These are phyloP conservation scores for Sardina pilchardus DNA, from an alignment of 2,113 vertebrate species.

Conservation along the genomic window DNA sequence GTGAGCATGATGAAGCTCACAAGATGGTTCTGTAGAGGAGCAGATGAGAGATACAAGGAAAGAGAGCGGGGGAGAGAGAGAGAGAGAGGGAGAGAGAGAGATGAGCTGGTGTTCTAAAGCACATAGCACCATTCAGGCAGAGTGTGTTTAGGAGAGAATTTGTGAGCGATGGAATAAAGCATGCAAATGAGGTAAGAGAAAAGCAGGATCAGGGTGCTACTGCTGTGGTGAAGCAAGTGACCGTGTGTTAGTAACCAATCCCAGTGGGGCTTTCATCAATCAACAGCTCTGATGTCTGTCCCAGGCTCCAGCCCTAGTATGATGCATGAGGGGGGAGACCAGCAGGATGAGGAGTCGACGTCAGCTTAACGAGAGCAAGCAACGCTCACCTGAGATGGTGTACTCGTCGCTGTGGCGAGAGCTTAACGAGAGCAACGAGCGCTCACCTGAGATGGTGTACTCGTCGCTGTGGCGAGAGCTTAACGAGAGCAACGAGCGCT, in stretches of 20 bases:
- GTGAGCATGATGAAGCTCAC: not conserved
- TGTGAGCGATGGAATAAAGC: not conserved
- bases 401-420: constrained; percentile 86
- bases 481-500: constrained; percentile 40
- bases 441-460: constrained; percentile 87
- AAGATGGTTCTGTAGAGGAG: not conserved
- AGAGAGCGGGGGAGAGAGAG: not conserved
- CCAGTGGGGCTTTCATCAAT: not conserved
- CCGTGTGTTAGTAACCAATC: not conserved
- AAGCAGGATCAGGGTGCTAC: not conserved
- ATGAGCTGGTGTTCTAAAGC: not conserved
- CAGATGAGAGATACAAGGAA: not conserved
- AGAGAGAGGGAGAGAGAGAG: no score
- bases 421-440: not conserved
- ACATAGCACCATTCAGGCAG: not conserved
- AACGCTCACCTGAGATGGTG: constrained; percentile 83
- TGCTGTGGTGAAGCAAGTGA: not conserved
- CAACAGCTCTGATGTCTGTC: not conserved
- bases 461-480: constrained; percentile 85
- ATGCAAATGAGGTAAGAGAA: not conserved
- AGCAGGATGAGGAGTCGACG: not conserved
- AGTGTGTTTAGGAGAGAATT: not conserved
- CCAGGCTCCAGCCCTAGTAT: not conserved
- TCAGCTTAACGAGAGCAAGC: not conserved
- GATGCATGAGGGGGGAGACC: not conserved